These are phyloP conservation scores for Prenolepis imparis DNA, from an alignment of 2,888 invertebrate genomes.

Conservation along the genomic window DNA sequence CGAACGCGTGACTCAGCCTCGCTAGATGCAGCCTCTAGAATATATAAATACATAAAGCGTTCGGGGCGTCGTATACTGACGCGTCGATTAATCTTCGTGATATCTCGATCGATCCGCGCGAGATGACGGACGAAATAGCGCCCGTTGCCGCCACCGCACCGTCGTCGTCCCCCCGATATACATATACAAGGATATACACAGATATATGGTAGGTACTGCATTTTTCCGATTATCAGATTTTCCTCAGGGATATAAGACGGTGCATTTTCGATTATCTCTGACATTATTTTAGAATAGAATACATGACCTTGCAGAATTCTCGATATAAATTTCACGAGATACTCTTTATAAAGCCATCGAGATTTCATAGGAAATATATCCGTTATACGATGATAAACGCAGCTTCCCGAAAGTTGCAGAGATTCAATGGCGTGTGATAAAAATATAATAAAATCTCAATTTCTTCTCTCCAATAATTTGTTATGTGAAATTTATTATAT, in stretches of 20 bases:
- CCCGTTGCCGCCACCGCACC: slow-evolving; percentile 31
- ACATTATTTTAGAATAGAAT: slow-evolving; percentile 7
- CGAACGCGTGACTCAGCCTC: slow-evolving; percentile 67
- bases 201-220: slow-evolving; percentile 16
- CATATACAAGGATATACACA: neutral
- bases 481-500: neutral
- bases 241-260: slow-evolving; percentile 28
- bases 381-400: neutral
- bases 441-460: neutral
- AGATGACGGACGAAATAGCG: slow-evolving; percentile 39
- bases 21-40: slow-evolving; percentile 57
- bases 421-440: neutral
- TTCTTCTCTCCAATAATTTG: neutral
- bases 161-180: neutral
- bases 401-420: neutral
- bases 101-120: slow-evolving; percentile 54
- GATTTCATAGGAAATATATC: neutral
- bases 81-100: slow-evolving; percentile 50
- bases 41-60: slow-evolving; percentile 59
- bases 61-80: slow-evolving; percentile 25
- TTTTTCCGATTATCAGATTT: slow-evolving; percentile 39
- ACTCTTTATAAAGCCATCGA: neutral
- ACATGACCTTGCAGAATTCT: neutral
- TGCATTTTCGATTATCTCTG: slow-evolving; percentile 19
- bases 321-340: slow-evolving; percentile 24